Evolutionary conservation across 2,797 vertebrate species (phyloP), one percentile per base, ranked within the genome.

Genomic region (Pipistrellus nathusii): DNA sequence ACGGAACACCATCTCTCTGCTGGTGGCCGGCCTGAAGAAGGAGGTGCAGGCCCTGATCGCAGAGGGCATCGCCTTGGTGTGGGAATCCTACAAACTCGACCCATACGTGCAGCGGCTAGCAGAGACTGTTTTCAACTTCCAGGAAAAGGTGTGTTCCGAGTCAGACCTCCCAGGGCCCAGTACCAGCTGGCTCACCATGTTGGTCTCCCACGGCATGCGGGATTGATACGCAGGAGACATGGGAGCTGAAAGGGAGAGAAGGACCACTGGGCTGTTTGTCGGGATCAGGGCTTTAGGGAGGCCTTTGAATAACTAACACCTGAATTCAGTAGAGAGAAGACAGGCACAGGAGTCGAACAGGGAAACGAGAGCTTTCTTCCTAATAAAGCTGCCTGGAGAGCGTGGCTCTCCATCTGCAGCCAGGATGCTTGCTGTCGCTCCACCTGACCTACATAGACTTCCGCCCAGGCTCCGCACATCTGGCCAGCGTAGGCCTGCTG

Each of bases 21-120:
- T 99, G 96, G 99, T 99, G 41, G 99, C 99, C 5, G 99, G 99
- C 48, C 97, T 99, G 18, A 99, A 99, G 98, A 99, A 99, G 90
- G 99, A 99, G 87, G 99, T 99, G 72, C 99, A 99, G 97, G 99
- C 98, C 62, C 98, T 99, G 62, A 94, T 99, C 32, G 99, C 99
- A 1, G 99, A 99, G 97, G 99, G 99, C 85, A 99, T 99, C 38
- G 99, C 99, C 0, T 97, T 99, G 0, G 99, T 99, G 62, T 99
- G 99, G 99, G 99, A 99, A 83, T 99, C 99, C 3, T 99, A 99
- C 98, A 99, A 99, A 91, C 99, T 99, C 13, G 99, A 99, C 96
- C 99, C 99, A 0, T 99, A 99, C 0, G 99, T 99, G 25, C 99
- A 99, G 96, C 99, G 99, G 41, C 97, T 99, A 86, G 99, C 99